Conservation (phyloP, 2,888 invertebrate species). For the Arctia plantaginis region DNA sequence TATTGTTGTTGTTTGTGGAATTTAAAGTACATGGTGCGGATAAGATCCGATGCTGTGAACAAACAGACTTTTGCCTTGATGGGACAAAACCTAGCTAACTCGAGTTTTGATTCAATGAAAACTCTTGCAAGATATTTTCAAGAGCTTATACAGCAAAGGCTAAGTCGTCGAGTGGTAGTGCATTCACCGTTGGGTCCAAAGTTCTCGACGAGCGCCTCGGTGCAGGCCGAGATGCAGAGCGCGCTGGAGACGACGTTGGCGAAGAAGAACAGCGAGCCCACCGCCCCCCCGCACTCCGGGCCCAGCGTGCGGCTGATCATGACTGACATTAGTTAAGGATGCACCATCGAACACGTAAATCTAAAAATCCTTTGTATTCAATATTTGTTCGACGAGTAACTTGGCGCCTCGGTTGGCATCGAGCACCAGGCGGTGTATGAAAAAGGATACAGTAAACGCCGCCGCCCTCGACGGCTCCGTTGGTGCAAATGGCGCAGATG, state of each 20-base stretch:
- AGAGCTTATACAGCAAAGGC: too few relatives aligned
- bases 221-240: conserved; percentile 97
- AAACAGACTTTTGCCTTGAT: too few relatives aligned
- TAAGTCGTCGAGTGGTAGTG: not conserved
- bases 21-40: too few relatives aligned
- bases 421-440: not conserved
- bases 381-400: not conserved
- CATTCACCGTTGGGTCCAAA: conserved; percentile 91
- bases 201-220: conserved; percentile 96
- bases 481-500: conserved; percentile 99
- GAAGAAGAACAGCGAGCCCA: conserved; percentile 98
- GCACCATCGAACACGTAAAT: not conserved
- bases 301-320: conserved; percentile 99
- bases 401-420: not conserved
- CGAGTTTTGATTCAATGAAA: too few relatives aligned
- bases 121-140: too few relatives aligned
- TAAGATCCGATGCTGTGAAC: too few relatives aligned
- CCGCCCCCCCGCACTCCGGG: conserved; percentile 99
- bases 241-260: conserved; percentile 99
- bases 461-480: conserved; percentile 99
- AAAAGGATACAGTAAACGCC: conserved; percentile 99
- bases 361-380: too few relatives aligned
- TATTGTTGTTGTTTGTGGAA: too few relatives aligned
- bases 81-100: too few relatives aligned
- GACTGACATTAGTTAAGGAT: conserved; percentile 86